Percentiles rank a stretch among this genome's conserved stretches.
Evolutionary conservation across 2,888 invertebrate species (phyloP).

Genomic region (Mythimna pallens): DNA sequence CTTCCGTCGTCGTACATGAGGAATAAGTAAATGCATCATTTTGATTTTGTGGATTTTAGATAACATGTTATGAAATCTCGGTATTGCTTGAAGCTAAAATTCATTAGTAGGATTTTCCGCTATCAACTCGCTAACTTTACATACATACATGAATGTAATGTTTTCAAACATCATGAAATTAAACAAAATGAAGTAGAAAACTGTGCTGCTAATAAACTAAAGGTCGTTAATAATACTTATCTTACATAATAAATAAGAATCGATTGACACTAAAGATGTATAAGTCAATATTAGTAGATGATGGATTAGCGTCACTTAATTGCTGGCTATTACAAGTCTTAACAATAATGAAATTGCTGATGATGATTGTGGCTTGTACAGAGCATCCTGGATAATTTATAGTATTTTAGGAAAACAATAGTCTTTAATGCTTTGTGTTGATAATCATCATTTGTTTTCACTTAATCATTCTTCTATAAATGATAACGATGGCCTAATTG

Average conservation of each 20-base stretch:
- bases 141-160: not conserved
- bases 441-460: constrained; percentile 18
- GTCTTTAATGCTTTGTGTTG: constrained; percentile 19
- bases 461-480: constrained; percentile 4
- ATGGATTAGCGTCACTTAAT: constrained; percentile 35
- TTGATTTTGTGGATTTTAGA: constrained; percentile 15
- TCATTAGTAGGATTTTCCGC: not conserved
- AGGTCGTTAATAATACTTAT: not conserved
- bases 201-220: not conserved
- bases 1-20: constrained; percentile 34
- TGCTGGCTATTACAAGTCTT: constrained; percentile 26
- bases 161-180: not conserved
- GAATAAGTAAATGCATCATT: constrained; percentile 6
- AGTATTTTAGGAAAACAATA: constrained; percentile 24
- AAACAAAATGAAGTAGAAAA: not conserved
- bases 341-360: constrained; percentile 19
- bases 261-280: constrained; percentile 23
- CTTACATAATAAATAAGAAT: constrained; percentile 12
- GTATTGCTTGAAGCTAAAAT: constrained; percentile 2
- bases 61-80: not conserved
- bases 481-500: constrained; percentile 10
- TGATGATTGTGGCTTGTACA: constrained; percentile 12
- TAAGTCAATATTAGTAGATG: constrained; percentile 14
- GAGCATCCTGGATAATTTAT: constrained; percentile 23
- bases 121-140: not conserved